phyloP scores from a whole-genome alignment of 2,113 vertebrate genomes.

The Amphiprion percula region DNA sequence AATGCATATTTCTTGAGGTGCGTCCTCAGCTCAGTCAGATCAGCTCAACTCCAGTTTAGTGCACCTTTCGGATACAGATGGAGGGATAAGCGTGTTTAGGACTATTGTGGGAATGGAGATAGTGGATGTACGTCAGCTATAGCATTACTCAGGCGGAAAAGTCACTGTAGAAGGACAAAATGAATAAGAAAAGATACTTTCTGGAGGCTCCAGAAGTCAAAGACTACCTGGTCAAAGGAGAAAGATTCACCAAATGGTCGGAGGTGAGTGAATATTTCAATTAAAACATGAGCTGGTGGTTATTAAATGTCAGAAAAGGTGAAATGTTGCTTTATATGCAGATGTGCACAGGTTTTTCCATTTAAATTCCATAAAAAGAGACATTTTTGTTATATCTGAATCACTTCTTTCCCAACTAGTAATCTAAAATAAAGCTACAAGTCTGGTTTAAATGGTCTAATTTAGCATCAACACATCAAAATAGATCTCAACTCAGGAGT shows the following conservation, averaged over 20 bases:
- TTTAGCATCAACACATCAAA: neutral
- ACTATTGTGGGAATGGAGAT: slow-evolving; percentile 33
- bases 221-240: slow-evolving; percentile 92
- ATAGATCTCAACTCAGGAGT: slow-evolving; percentile 14
- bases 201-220: slow-evolving; percentile 88
- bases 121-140: slow-evolving; percentile 10
- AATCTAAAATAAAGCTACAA: neutral
- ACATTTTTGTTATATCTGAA: neutral
- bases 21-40: slow-evolving; percentile 43
- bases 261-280: slow-evolving; percentile 89
- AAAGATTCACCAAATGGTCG: slow-evolving; percentile 96
- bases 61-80: slow-evolving; percentile 19
- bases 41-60: slow-evolving; percentile 15
- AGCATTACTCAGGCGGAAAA: slow-evolving; percentile 14
- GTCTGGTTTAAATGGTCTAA: neutral
- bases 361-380: neutral
- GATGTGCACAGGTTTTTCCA: neutral
- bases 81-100: neutral
- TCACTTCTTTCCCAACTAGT: neutral
- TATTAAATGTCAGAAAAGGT: neutral
- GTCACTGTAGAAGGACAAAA: slow-evolving; percentile 37
- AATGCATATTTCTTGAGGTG: slow-evolving; percentile 81
- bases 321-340: neutral
- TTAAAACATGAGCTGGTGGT: neutral
- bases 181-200: slow-evolving; percentile 89